phyloP scores from a whole-genome alignment of 2,888 invertebrate genomes.

The Drosophila cognata region DNA sequence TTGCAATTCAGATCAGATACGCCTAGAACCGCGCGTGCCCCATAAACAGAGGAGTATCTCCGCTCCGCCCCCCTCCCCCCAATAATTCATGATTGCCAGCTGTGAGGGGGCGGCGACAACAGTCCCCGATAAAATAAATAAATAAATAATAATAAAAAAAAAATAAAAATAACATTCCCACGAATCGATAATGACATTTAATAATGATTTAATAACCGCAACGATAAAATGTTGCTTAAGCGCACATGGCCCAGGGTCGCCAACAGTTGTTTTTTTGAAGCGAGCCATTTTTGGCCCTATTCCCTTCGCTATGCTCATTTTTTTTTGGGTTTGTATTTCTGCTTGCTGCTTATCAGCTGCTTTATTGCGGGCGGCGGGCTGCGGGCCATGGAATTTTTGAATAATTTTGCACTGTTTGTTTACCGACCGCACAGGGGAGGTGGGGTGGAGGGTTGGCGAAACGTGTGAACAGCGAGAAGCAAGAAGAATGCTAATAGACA shows the following conservation, averaged over 20 bases:
- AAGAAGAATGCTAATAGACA: neutral
- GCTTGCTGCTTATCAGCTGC: conserved; percentile 57
- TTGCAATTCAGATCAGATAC: conserved; percentile 46
- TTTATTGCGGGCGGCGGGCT: conserved; percentile 48
- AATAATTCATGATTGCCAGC: neutral
- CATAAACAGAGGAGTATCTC: conserved; percentile 28
- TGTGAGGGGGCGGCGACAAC: conserved; percentile 14
- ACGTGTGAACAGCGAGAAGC: neutral
- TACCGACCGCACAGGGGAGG: conserved; percentile 20
- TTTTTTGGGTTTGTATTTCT: conserved; percentile 3
- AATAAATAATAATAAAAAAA: conserved; percentile 4
- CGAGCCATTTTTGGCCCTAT: neutral
- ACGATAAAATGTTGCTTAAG: conserved; percentile 65
- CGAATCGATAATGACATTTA: conserved; percentile 77
- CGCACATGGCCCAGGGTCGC: conserved; percentile 36
- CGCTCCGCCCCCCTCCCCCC: neutral
- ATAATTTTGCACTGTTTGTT: conserved; percentile 73
- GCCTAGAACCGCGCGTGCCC: conserved; percentile 33
- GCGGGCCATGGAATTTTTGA: conserved; percentile 73
- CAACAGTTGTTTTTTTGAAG: neutral
- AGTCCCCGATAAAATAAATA: conserved; percentile 11
- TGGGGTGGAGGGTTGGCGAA: neutral
- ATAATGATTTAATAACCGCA: conserved; percentile 67
- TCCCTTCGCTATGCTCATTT: conserved; percentile 3
- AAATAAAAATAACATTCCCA: conserved; percentile 62